Percentiles rank a stretch among this genome's conserved stretches.
These are phyloP conservation scores for Adela reaumurella DNA, from an alignment of 2,888 invertebrate genomes.

Conservation along the genomic window DNA sequence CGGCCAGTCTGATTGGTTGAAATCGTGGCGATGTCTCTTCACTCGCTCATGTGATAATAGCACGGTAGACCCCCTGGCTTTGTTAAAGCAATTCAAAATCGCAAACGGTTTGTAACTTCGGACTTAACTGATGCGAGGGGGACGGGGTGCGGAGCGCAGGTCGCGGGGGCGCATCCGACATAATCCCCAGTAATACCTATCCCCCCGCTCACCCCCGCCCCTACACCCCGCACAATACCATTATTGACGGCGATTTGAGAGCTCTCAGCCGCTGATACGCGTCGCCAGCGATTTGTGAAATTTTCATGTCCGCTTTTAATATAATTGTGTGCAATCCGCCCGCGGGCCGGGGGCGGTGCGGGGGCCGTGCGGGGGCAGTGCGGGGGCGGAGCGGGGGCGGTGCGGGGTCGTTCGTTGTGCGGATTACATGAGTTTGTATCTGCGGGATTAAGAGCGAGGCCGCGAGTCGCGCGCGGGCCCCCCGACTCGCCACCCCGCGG, in stretches of 20 bases:
- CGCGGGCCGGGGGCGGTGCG: slow-evolving; percentile 6
- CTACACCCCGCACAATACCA: background rate
- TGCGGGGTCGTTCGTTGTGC: slow-evolving; percentile 12
- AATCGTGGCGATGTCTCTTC: too few relatives aligned
- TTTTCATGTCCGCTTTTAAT: slow-evolving; percentile 49
- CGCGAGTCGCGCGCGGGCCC: slow-evolving; percentile 16
- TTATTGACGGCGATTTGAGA: background rate
- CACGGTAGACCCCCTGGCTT: too few relatives aligned
- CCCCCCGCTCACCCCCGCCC: too few relatives aligned
- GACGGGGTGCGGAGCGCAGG: too few relatives aligned
- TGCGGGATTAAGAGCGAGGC: slow-evolving; percentile 12
- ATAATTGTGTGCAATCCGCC: slow-evolving; percentile 50
- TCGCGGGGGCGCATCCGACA: background rate
- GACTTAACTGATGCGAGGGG: too few relatives aligned
- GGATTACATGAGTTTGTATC: slow-evolving; percentile 26
- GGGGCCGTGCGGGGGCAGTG: background rate
- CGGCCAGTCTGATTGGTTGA: too few relatives aligned
- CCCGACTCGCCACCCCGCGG: background rate
- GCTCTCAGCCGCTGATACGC: slow-evolving; percentile 7
- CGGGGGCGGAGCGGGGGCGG: background rate
- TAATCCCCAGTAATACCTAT: background rate
- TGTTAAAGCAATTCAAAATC: too few relatives aligned
- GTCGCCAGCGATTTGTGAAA: slow-evolving; percentile 30
- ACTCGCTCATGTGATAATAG: too few relatives aligned
- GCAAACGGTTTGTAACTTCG: too few relatives aligned